Base-by-base conservation (phyloP, 2,113 vertebrate genomes). In the Phaethornis superciliosus region DNA sequence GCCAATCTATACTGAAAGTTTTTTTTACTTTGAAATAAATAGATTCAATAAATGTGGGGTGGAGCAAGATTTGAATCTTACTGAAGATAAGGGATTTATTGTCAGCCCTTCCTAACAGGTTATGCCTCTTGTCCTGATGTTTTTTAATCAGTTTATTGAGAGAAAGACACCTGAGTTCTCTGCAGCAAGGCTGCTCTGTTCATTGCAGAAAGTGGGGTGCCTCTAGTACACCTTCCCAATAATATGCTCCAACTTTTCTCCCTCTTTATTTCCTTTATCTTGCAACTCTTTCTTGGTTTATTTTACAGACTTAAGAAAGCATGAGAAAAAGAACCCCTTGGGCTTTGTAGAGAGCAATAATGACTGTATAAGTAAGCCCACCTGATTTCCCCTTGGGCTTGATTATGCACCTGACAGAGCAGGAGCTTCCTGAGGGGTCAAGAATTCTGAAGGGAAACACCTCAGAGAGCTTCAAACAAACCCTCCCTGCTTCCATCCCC, bases 11-110 rank as follows among this genome's bases (percentile, higher is more conserved):
- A 83, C 32, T 37, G 55, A 83, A 55, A 81, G 19, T 21, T 95
- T 83, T 95, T 56, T 90, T 94, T 93, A 83, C 64, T 88, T 86
- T 86, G 72, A 59, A 84, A 89, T 94, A 79, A 75, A 71, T 90
- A 85, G 35, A 28, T 78, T 93, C 9, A 3, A 17, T 90, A 88
- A 88, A 35, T 64, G n/a, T 67, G 49, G 90, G 92, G 88, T 79
- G 70, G 77, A 84, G 85, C 69, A 92, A 94, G 84, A 91, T 70
- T 77, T 91, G 44, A 86, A 79, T 92, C 88, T 84, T 74, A 63
- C 75, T 89, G 63, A 89, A 91, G 82, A 94, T 81, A 91, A 94
- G 71, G 22, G 26, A 47, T 69, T 89, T 88, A 42, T 91, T 81
- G 70, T 88, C 76, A 90, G 64, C 52, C 16, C 7, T 92, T 89